A percentile compares a stretch with the other conserved stretches of the same genome.
phyloP scores from a whole-genome alignment of 1,140 invertebrate species.

The Drosophila tani region DNA sequence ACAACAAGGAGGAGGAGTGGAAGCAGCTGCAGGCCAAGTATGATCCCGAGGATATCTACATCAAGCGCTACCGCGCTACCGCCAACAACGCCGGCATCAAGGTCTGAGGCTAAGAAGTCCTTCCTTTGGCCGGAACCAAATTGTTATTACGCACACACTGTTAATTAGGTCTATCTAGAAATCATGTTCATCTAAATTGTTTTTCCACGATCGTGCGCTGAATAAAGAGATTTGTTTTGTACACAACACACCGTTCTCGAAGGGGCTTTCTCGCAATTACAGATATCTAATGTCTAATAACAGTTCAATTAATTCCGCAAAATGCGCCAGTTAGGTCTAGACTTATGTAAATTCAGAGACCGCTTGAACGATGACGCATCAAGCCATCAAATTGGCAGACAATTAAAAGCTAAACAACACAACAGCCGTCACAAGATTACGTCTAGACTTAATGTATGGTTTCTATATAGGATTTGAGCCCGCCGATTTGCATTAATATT shows the following conservation, averaged over 20 bases:
- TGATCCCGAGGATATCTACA: constrained; percentile 87
- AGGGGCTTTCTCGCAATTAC: neutral
- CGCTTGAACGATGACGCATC: constrained; percentile 15
- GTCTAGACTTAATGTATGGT: constrained; percentile 34
- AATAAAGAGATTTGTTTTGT: constrained; percentile 55
- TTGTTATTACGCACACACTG: constrained; percentile 41
- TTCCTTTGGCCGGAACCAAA: neutral
- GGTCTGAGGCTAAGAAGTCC: constrained; percentile 64
- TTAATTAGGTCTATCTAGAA: constrained; percentile 44
- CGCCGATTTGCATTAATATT: constrained; percentile 36
- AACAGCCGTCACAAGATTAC: constrained; percentile 27
- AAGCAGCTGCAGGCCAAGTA: constrained; percentile 86
- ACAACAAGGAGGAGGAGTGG: constrained; percentile 87
- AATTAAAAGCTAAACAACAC: constrained; percentile 26
- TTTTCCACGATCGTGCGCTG: constrained; percentile 25
- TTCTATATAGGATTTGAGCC: constrained; percentile 10
- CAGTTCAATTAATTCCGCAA: constrained; percentile 2
- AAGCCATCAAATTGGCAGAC: constrained; percentile 23
- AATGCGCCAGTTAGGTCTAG: constrained; percentile 16
- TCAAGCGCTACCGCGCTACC: constrained; percentile 86
- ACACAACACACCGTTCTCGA: constrained; percentile 8
- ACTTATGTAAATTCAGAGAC: constrained; percentile 6
- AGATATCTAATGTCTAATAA: neutral
- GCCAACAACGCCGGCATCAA: constrained; percentile 82
- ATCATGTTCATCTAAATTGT: constrained; percentile 39